Evolutionary conservation across 2,113 vertebrate genomes (phyloP).

Genomic region (Vicugna pacos): DNA sequence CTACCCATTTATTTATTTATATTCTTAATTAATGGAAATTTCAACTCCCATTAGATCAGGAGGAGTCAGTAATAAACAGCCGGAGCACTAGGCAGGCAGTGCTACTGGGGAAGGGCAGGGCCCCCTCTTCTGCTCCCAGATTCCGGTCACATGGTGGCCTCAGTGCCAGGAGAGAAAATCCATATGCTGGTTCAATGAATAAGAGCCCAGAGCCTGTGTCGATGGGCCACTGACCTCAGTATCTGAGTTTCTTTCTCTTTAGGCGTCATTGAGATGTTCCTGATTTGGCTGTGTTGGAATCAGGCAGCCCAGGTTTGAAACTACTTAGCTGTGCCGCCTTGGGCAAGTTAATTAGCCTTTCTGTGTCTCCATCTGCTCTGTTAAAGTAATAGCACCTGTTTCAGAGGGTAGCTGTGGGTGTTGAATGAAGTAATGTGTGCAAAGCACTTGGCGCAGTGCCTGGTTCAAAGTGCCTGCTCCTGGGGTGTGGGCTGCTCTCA

Average conservation of each 20-base stretch:
- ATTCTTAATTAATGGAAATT: conserved; percentile 83
- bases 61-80: conserved; percentile 64
- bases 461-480: neutral
- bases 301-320: neutral
- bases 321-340: neutral
- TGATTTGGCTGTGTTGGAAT: neutral
- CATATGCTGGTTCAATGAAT: neutral
- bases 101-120: conserved; percentile 17
- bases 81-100: neutral
- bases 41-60: conserved; percentile 77
- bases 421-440: neutral
- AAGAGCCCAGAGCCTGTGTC: neutral
- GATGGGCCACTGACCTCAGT: neutral
- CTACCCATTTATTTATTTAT: conserved; percentile 81
- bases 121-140: neutral
- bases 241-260: neutral
- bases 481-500: neutral
- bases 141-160: conserved; percentile 15
- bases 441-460: accelerated
- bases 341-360: neutral
- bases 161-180: neutral
- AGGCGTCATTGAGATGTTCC: neutral
- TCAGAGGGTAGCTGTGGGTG: neutral
- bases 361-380: neutral
- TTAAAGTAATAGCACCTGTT: neutral